Evolutionary conservation across 2,113 vertebrate species (phyloP), one percentile per base, ranked within the genome.

Genomic region (Isurus oxyrinchus): DNA sequence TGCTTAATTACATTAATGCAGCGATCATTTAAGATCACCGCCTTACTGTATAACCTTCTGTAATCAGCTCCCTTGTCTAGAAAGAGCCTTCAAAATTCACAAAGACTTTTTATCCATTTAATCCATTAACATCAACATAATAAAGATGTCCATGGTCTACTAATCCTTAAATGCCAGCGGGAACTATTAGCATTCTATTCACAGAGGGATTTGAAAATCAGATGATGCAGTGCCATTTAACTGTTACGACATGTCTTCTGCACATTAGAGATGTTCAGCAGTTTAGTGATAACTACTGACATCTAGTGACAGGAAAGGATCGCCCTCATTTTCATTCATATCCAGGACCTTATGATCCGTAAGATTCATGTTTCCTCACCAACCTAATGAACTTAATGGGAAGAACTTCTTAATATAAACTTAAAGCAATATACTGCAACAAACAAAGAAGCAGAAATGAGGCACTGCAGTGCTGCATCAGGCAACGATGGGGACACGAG

Each of bases 81-180:
- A 27, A 57, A 57, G 55, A 59, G 25, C 27, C 25, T 35, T 16
- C 27, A 59, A 91, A 91, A 91, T 91, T 35, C 88, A 91, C 88
- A 59, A 90, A 59, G 49, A 25, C 40, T 49, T 49, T 84, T 84
- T 13, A 90, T 90, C 53, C 53, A 90, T 57, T 53, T 55, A 90
- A 90, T 90, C 8, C 87, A 90, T 53, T 90, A 88, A 90, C 53
- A 59, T 91, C 53, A 91, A 91, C 27, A 35, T 91, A 57, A 59
- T 91, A 59, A 91, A 44, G 81, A 35, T 91, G 55, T 14, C 27
- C 27, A 59, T 59, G 27, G 8, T 57, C 57, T 90, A 49, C 88
- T 91, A 35, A 91, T 91, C 88, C 55, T 91, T 91, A 91, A 91
- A 35, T 91, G 59, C 11, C 55, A 91, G 88, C 59, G 88, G 88